Evolutionary conservation across 2,888 invertebrate genomes (phyloP).

Genomic region (Bedellia somnulentella): DNA sequence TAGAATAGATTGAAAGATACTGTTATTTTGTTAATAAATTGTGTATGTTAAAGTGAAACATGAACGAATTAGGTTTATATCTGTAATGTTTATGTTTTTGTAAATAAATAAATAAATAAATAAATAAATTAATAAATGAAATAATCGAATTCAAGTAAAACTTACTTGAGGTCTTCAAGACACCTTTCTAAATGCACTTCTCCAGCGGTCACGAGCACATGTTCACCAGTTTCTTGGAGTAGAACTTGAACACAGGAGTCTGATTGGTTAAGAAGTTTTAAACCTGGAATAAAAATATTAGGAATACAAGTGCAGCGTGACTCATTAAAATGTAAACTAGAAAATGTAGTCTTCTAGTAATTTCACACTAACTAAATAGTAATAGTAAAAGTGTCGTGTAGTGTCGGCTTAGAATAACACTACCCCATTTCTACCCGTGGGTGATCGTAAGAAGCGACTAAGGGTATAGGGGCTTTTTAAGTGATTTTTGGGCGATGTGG

Average conservation of each 20-base stretch:
- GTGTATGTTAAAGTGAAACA: not conserved
- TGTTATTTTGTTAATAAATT: not conserved
- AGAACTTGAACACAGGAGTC: slow-evolving; percentile 92
- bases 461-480: too few species aligned
- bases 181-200: slow-evolving; percentile 97
- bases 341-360: too few species aligned
- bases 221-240: slow-evolving; percentile 92
- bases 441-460: too few species aligned
- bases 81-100: not conserved
- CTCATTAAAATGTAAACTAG: too few species aligned
- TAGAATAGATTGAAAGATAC: too few species aligned
- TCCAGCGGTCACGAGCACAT: slow-evolving; percentile 92
- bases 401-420: too few species aligned
- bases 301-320: too few species aligned
- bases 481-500: too few species aligned
- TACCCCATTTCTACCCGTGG: too few species aligned
- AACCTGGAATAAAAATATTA: slow-evolving; percentile 59
- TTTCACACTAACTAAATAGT: too few species aligned
- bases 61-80: not conserved
- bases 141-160: slow-evolving; percentile 37
- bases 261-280: slow-evolving; percentile 88
- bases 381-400: too few species aligned
- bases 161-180: slow-evolving; percentile 81
- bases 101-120: not conserved
- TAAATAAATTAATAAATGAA: not conserved